Evolutionary conservation across 1,140 invertebrate species (phyloP), one percentile per base, ranked within the genome.

Genomic region (Atopsyche davidsoni): DNA sequence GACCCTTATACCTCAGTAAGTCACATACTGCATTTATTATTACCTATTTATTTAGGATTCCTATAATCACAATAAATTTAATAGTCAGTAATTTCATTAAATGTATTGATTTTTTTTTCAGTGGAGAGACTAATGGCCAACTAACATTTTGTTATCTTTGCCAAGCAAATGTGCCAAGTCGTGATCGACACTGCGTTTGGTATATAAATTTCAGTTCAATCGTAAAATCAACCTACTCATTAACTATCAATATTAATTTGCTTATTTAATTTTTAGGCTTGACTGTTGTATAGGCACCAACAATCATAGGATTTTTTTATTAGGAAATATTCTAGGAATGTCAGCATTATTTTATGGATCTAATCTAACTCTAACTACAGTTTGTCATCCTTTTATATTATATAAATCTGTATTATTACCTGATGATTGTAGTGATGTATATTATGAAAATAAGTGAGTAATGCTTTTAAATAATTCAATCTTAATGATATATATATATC

Each of bases 381-480:
- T 85, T 2, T 87, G 83, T 59, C 81, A 84, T 68, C 82, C 82
- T 2, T 81, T 80, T 57, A 71, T 78, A 60, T 61, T 82, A 6
- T 75, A 79, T 60, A 78, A 75, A 22, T 73, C 72, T 6, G 69
- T 85, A 51, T 66, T 85, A 28, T 61, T 87, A 58, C 83, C 83
- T 2, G 79, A 84, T 61, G 78, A 85, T 57, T 87, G 84, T 64
- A 79, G 77, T 49, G 80, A 85, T 65, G 81, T 81, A 4, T 85
- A 84, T 66, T 72, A 78, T 65, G 75, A 82, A 51, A 76, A 79
- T 54, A 70, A 79, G 82, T 85, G 75, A 72, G 79, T 32, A 28
- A 9, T 31, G 17, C 18, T 47, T 40, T 41, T 22, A 38, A 17
- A 16, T n/a, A 39, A 39, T n/a, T n/a, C n/a, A n/a, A n/a, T n/a